Percentiles rank a stretch among this genome's conserved stretches.
Evolutionary conservation across 2,888 invertebrate species (phyloP).

Genomic region (Salticus scenicus): DNA sequence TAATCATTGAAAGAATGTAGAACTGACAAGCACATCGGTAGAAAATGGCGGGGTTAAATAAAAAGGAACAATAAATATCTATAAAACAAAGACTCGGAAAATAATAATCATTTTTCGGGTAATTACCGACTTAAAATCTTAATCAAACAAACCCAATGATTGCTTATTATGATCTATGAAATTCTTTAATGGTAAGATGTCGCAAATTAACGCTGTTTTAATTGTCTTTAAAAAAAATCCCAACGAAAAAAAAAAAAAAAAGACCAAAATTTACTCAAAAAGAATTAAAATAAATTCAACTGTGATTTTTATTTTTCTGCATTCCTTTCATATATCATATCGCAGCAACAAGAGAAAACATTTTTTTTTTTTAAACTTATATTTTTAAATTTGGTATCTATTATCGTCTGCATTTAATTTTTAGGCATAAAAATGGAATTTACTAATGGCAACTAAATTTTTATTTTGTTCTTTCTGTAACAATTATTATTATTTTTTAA

Average conservation of each 20-base stretch:
- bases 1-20: constrained; percentile 55
- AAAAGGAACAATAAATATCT: constrained; percentile 9
- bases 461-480: neutral
- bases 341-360: constrained; percentile 44
- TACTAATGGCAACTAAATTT: constrained; percentile 38
- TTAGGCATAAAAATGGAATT: constrained; percentile 42
- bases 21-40: constrained; percentile 36
- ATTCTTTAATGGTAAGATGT: constrained; percentile 57
- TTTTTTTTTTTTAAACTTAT: neutral
- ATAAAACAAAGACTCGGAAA: constrained; percentile 19
- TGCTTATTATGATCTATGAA: constrained; percentile 62
- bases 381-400: neutral
- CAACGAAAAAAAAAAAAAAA: constrained; percentile 42
- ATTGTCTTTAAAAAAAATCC: constrained; percentile 52
- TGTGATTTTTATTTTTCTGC: constrained; percentile 31
- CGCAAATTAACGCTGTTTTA: constrained; percentile 67
- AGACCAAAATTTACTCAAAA: constrained; percentile 36
- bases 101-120: constrained; percentile 53
- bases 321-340: constrained; percentile 37
- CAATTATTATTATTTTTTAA: constrained; percentile 23
- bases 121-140: constrained; percentile 62
- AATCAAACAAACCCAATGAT: constrained; percentile 64
- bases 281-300: constrained; percentile 67
- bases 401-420: constrained; percentile 59
- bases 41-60: constrained; percentile 28